Conservation (phyloP, 37 sponge, comb jelly and placozoan species). For the Eunapius fragilis region DNA sequence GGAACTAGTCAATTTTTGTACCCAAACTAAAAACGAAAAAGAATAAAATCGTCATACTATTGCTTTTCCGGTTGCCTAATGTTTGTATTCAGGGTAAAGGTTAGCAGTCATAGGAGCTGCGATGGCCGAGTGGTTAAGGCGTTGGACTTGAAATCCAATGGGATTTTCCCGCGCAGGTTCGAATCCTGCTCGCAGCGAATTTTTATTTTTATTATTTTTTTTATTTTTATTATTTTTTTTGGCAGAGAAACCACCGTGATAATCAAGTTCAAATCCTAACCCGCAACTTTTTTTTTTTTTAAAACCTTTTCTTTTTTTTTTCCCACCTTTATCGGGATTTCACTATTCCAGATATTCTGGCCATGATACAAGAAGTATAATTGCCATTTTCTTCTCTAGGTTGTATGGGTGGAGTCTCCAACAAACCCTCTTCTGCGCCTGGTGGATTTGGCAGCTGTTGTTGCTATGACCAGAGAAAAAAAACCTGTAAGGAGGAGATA, state of each 20-base stretch:
- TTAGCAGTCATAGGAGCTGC: neutral
- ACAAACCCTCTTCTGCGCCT: constrained; percentile 90
- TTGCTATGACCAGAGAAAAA: constrained; percentile 56
- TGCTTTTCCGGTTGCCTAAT: too few relatives aligned
- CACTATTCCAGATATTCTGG: neutral
- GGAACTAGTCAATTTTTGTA: too few relatives aligned
- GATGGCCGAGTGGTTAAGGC: constrained; percentile 99
- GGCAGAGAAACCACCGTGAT: neutral
- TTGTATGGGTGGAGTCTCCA: constrained; percentile 94
- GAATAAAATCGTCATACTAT: too few relatives aligned
- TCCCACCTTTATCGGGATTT: neutral
- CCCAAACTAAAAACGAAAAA: too few relatives aligned
- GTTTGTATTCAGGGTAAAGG: too few relatives aligned
- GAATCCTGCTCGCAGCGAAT: constrained; percentile 98
- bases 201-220: constrained; percentile 43
- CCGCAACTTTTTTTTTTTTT: neutral
- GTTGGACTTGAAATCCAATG: constrained; percentile 99
- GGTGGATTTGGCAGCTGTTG: constrained; percentile 78
- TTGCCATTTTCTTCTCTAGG: constrained; percentile 27
- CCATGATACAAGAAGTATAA: neutral
- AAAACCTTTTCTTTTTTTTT: neutral
- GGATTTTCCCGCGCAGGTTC: constrained; percentile 99
- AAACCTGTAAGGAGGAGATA: constrained; percentile 22
- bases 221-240: too few relatives aligned
- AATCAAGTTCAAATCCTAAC: neutral